Percentiles rank a stretch among this genome's conserved stretches.
Evolutionary conservation across 1,140 invertebrate species (phyloP).

Genomic region (Hypsibius dujardini): DNA sequence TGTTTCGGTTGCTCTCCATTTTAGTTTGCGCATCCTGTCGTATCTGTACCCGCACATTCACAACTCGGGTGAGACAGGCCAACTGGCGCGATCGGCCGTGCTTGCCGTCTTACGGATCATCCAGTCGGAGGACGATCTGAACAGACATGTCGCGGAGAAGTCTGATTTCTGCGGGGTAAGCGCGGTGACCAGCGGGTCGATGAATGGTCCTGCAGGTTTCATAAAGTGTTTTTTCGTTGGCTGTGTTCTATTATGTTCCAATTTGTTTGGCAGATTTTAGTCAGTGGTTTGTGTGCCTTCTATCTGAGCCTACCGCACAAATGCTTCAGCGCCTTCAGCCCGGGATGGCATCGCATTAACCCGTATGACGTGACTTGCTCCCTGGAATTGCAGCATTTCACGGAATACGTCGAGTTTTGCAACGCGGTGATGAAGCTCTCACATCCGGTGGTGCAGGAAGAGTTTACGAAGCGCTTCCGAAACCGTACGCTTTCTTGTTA

Average conservation of each 20-base stretch:
- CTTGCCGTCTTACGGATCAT: not conserved
- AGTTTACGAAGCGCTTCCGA: not conserved
- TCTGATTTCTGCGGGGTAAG: not conserved
- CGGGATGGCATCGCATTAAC: not conserved
- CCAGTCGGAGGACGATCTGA: not conserved
- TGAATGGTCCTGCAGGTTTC: not conserved
- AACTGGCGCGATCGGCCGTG: not conserved
- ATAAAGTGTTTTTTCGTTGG: not conserved
- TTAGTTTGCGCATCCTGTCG: not conserved
- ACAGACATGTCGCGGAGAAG: not conserved
- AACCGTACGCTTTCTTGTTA: not conserved
- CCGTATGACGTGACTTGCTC: not conserved
- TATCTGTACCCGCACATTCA: conserved; percentile 15
- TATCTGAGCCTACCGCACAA: not conserved
- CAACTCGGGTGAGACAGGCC: not conserved
- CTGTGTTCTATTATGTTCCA: not conserved
- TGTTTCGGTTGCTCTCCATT: not conserved
- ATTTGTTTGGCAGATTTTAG: not conserved
- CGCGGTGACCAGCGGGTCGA: not conserved
- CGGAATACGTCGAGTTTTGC: conserved; percentile 6
- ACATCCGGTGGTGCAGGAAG: not conserved
- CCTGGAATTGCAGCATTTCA: not conserved
- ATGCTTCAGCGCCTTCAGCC: not conserved
- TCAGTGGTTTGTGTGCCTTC: conserved; percentile 9
- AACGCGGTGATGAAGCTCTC: not conserved